phyloP scores from a whole-genome alignment of 2,888 invertebrate genomes.

The Syrista parreyssii region DNA sequence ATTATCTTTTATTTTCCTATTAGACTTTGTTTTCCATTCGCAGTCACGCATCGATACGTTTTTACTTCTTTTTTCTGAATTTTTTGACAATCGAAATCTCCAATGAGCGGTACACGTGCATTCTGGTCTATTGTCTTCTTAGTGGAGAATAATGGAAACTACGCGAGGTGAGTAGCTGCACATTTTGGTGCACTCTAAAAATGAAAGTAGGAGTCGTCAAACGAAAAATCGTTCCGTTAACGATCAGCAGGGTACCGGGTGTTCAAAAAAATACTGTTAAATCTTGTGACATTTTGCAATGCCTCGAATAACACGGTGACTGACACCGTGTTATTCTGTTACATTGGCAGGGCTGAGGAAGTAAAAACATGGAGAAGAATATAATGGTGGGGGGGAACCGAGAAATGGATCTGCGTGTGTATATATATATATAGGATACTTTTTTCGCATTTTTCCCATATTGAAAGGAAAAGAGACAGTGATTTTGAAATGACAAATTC shows the following conservation, averaged over 20 bases:
- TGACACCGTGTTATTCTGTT: background rate
- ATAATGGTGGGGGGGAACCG: background rate
- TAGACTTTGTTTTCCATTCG: background rate
- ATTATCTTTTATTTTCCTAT: background rate
- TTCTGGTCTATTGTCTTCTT: background rate
- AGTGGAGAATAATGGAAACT: no score
- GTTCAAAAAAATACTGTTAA: background rate
- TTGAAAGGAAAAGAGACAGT: no score
- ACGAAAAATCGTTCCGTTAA: background rate
- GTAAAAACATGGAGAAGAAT: background rate
- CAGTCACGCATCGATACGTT: background rate
- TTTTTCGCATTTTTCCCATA: no score
- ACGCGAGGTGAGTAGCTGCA: background rate
- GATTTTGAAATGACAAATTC: no score
- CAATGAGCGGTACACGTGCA: background rate
- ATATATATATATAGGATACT: no score
- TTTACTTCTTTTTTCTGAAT: background rate
- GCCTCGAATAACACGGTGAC: background rate
- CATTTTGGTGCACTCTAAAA: background rate
- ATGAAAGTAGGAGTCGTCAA: background rate
- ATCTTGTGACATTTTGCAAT: background rate
- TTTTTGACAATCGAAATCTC: background rate
- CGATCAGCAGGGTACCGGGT: background rate
- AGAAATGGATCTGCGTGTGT: no score
- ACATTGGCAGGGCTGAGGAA: no score